A percentile compares a stretch with the other conserved stretches of the same genome.
phyloP scores from a whole-genome alignment of 2,888 invertebrate species.

The Aphrophora alni region DNA sequence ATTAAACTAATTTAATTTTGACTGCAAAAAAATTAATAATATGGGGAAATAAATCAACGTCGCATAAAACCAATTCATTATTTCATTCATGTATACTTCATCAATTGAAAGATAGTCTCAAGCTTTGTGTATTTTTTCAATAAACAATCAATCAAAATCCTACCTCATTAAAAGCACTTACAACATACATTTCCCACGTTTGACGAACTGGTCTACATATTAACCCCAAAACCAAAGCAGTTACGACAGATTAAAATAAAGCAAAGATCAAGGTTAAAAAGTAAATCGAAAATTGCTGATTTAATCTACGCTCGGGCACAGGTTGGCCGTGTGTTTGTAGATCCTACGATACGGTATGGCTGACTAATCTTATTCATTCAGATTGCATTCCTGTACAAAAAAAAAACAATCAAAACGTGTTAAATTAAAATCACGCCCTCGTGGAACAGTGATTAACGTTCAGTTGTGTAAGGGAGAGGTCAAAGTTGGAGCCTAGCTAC shows the following conservation, averaged over 20 bases:
- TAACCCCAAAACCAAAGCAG: background rate
- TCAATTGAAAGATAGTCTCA: no score
- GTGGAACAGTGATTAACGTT: background rate
- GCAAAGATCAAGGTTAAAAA: background rate
- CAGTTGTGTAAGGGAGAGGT: background rate
- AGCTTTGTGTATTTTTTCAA: no score
- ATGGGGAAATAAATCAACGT: no score
- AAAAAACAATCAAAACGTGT: background rate
- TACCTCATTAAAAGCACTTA: no score
- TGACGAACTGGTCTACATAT: background rate
- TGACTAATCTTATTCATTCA: background rate
- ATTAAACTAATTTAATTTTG: no score
- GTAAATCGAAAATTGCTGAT: background rate
- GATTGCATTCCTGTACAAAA: background rate
- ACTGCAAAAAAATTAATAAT: no score
- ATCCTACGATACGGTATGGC: background rate
- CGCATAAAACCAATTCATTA: no score
- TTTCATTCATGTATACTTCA: no score
- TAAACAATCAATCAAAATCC: no score
- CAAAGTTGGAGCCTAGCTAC: background rate
- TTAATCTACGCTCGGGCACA: background rate
- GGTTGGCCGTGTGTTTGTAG: background rate
- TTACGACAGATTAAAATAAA: background rate
- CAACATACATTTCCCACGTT: background rate
- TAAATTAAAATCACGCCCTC: background rate